These are phyloP conservation scores for Orthosia gracilis DNA, from an alignment of 2,888 invertebrate genomes.

Conservation along the genomic window DNA sequence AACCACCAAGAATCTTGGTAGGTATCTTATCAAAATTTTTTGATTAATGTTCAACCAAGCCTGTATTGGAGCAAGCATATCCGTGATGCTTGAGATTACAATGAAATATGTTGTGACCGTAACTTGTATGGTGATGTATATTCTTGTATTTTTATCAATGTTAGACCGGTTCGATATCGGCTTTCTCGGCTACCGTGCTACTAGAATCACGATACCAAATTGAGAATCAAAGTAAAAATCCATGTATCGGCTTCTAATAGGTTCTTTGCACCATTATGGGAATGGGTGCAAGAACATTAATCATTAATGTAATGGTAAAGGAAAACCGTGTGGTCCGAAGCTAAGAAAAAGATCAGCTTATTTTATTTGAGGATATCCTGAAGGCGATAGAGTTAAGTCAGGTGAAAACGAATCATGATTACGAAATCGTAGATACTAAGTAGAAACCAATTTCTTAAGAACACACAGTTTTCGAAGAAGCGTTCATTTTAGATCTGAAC, in stretches of 20 bases:
- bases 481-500: too few species aligned
- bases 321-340: conserved; percentile 17
- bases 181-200: conserved; percentile 61
- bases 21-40: conserved; percentile 79
- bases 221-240: conserved; percentile 47
- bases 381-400: not conserved
- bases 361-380: conserved; percentile 15
- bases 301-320: conserved; percentile 44
- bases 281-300: conserved; percentile 41
- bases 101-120: conserved; percentile 77
- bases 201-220: conserved; percentile 49
- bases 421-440: not conserved
- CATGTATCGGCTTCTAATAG: conserved; percentile 49
- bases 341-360: not conserved
- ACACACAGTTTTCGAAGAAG: not conserved
- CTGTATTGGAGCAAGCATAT: conserved; percentile 64
- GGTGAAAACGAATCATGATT: not conserved
- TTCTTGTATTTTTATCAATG: conserved; percentile 65
- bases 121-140: conserved; percentile 57
- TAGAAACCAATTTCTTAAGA: not conserved
- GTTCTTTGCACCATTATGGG: conserved; percentile 36
- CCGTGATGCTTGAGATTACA: conserved; percentile 76
- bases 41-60: conserved; percentile 78
- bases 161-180: conserved; percentile 64
- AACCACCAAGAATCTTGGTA: conserved; percentile 58